phyloP scores from a whole-genome alignment of 2,113 vertebrate species.

The Verasper variegatus region DNA sequence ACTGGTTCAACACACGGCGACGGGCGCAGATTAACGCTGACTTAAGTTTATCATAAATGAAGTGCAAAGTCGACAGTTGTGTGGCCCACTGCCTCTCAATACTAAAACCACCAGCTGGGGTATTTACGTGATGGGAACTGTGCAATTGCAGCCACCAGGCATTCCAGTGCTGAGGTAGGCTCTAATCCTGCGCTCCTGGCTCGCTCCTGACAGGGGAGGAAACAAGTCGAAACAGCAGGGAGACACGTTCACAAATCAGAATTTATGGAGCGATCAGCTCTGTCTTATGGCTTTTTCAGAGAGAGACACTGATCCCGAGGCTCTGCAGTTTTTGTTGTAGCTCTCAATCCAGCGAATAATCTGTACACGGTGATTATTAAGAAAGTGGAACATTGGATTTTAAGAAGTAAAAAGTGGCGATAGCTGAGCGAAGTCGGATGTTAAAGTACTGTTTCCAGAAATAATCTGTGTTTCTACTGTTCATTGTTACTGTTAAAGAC shows the following conservation, averaged over 20 bases:
- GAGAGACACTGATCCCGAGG: constrained; percentile 43
- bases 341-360: constrained; percentile 48
- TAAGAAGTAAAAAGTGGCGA: constrained; percentile 27
- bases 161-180: constrained; percentile 66
- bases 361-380: background rate
- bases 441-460: background rate
- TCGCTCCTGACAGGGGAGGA: constrained; percentile 57
- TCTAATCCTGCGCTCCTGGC: constrained; percentile 69
- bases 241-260: constrained; percentile 55
- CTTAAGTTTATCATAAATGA: constrained; percentile 78
- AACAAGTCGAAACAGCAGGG: constrained; percentile 40
- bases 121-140: constrained; percentile 63
- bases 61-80: constrained; percentile 77
- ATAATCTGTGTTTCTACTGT: background rate
- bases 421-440: constrained; percentile 5
- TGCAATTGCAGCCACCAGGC: constrained; percentile 56
- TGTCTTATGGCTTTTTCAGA: constrained; percentile 43
- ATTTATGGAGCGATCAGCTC: constrained; percentile 51
- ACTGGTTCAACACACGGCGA: constrained; percentile 66
- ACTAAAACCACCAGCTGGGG: constrained; percentile 66
- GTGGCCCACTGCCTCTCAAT: constrained; percentile 69
- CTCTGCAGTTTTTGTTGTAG: constrained; percentile 25
- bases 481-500: constrained; percentile 12
- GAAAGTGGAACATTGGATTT: constrained; percentile 15
- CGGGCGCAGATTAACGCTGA: constrained; percentile 70